These are phyloP conservation scores for Epirrhoe tristata DNA, from an alignment of 2,888 invertebrate species.

Conservation along the genomic window DNA sequence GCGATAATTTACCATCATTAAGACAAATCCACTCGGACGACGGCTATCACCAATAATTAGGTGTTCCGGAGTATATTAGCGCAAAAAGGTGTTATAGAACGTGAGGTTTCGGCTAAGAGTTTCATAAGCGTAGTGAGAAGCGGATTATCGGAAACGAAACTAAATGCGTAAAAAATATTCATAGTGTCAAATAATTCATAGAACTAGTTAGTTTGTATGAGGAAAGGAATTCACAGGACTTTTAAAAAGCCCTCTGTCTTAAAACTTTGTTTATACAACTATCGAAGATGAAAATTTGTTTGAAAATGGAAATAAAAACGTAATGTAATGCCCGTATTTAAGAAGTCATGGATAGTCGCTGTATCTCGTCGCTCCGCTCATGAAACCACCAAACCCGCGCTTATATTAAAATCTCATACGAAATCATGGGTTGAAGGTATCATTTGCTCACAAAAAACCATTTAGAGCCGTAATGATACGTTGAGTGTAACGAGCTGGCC, in stretches of 20 bases:
- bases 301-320: too few relatives aligned
- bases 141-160: not conserved
- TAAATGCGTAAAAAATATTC: too few relatives aligned
- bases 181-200: too few relatives aligned
- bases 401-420: slow-evolving; percentile 65
- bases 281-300: too few relatives aligned
- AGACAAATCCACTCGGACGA: slow-evolving; percentile 73
- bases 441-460: slow-evolving; percentile 65
- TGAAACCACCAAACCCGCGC: slow-evolving; percentile 39
- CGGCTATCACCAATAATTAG: slow-evolving; percentile 77
- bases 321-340: too few relatives aligned
- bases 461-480: slow-evolving; percentile 61
- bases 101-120: slow-evolving; percentile 4
- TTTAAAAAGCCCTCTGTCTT: too few relatives aligned
- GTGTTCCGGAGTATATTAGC: slow-evolving; percentile 68
- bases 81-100: slow-evolving; percentile 78
- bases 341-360: not conserved
- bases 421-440: slow-evolving; percentile 52
- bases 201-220: too few relatives aligned
- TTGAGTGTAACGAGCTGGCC: slow-evolving; percentile 44
- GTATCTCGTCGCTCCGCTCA: slow-evolving; percentile 21
- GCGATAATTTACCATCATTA: slow-evolving; percentile 79
- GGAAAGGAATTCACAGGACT: too few relatives aligned
- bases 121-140: slow-evolving; percentile 8
- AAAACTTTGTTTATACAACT: too few relatives aligned